Evolutionary conservation across 2,888 invertebrate genomes (phyloP).

Genomic region (Oxyteleia sp.): DNA sequence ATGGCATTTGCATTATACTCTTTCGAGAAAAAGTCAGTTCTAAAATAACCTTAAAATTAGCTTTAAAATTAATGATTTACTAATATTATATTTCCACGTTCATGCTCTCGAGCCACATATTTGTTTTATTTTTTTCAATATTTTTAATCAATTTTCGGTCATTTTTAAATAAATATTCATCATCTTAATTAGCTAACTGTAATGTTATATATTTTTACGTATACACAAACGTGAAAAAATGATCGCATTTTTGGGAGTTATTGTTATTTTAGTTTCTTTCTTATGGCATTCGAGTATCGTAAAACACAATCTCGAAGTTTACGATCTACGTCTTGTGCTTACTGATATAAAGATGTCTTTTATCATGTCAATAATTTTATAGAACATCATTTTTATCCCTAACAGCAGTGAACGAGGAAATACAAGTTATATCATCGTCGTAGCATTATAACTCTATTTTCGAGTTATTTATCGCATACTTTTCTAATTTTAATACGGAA

Average conservation of each 20-base stretch:
- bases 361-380: slow-evolving; percentile 43
- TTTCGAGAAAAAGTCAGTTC: slow-evolving; percentile 2
- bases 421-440: slow-evolving; percentile 5
- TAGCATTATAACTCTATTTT: slow-evolving; percentile 8
- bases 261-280: slow-evolving; percentile 15
- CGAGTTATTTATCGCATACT: neutral
- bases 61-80: no score
- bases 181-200: neutral
- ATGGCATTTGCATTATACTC: slow-evolving; percentile 20
- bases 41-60: neutral
- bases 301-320: slow-evolving; percentile 26
- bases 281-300: slow-evolving; percentile 20
- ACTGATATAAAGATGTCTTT: slow-evolving; percentile 33
- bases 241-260: slow-evolving; percentile 6
- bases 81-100: no score
- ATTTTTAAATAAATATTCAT: neutral
- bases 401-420: slow-evolving; percentile 11
- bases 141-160: no score
- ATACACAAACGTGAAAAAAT: neutral
- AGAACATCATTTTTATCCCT: slow-evolving; percentile 25
- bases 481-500: neutral
- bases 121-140: neutral
- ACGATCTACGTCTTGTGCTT: slow-evolving; percentile 33
- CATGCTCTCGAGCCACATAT: no score
- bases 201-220: neutral